Percentiles rank a stretch among this genome's conserved stretches.
These are phyloP conservation scores for Atherix ibis DNA, from an alignment of 2,888 invertebrate genomes.

Conservation along the genomic window DNA sequence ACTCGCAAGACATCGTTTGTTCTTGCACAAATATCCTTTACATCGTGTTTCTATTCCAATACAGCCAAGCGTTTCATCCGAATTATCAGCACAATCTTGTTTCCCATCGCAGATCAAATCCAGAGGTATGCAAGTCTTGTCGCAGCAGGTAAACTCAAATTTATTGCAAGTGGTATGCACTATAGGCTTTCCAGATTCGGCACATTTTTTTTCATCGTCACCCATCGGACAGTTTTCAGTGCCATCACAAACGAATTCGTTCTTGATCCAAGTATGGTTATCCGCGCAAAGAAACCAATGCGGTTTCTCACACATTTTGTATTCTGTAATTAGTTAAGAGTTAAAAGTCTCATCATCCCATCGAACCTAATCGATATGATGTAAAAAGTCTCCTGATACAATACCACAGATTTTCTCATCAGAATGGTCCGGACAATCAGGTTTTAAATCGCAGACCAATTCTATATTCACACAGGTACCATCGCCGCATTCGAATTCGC, in stretches of 20 bases:
- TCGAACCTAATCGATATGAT: neutral
- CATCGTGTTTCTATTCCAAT: conserved; percentile 33
- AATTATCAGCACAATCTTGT: conserved; percentile 54
- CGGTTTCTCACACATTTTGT: conserved; percentile 23
- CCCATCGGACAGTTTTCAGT: conserved; percentile 47
- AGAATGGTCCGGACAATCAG: conserved; percentile 57
- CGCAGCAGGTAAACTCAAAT: conserved; percentile 24
- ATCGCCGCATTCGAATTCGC: conserved; percentile 38
- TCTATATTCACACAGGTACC: conserved; percentile 47
- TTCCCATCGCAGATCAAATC: conserved; percentile 53
- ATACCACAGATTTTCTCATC: conserved; percentile 42
- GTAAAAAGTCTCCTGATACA: neutral
- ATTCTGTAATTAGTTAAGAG: conserved; percentile 15
- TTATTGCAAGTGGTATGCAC: conserved; percentile 15
- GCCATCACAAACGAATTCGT: conserved; percentile 57
- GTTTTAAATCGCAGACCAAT: conserved; percentile 52
- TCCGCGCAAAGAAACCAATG: conserved; percentile 27
- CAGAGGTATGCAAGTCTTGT: conserved; percentile 45
- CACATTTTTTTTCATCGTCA: conserved; percentile 40
- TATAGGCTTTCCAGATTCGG: too few species aligned
- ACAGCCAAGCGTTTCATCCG: conserved; percentile 44
- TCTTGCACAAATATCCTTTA: conserved; percentile 44
- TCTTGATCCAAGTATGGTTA: conserved; percentile 49
- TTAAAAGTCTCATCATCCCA: conserved; percentile 1
- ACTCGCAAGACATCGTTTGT: conserved; percentile 37